These are phyloP conservation scores for Mormoops blainvillei DNA, from an alignment of 2,113 vertebrate genomes.

Conservation along the genomic window DNA sequence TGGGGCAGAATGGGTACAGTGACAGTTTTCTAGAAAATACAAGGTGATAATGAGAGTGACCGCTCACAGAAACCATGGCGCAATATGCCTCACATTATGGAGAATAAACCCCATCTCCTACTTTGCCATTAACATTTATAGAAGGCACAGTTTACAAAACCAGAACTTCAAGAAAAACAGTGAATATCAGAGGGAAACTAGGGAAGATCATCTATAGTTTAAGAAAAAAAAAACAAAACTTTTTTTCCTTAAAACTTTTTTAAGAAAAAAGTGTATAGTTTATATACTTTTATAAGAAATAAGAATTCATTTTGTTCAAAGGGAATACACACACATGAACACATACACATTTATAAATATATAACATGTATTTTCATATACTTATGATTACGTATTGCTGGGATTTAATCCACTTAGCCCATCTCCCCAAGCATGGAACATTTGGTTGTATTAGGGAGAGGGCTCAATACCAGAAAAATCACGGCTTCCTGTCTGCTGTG, in stretches of 20 bases:
- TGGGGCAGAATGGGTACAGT: neutral
- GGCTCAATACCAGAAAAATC: neutral
- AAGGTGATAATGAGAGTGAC: neutral
- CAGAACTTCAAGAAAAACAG: neutral
- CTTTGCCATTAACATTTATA: neutral
- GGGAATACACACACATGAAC: neutral
- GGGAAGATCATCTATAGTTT: neutral
- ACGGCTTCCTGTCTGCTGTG: neutral
- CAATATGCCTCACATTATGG: neutral
- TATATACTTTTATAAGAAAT: neutral
- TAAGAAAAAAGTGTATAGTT: too few relatives aligned
- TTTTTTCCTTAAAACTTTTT: too few relatives aligned
- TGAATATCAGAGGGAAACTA: neutral
- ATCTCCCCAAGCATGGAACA: neutral
- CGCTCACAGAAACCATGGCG: neutral
- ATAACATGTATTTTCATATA: neutral
- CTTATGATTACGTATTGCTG: neutral
- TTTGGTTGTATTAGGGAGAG: neutral
- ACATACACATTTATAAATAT: neutral
- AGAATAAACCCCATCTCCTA: neutral
- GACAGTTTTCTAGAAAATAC: constrained; percentile 34
- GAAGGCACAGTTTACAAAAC: neutral
- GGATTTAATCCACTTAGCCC: neutral
- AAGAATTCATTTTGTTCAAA: neutral
- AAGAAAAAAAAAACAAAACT: too few relatives aligned